Evolutionary conservation across 2,113 vertebrate genomes (phyloP).

Genomic region (Microtus richardsoni): DNA sequence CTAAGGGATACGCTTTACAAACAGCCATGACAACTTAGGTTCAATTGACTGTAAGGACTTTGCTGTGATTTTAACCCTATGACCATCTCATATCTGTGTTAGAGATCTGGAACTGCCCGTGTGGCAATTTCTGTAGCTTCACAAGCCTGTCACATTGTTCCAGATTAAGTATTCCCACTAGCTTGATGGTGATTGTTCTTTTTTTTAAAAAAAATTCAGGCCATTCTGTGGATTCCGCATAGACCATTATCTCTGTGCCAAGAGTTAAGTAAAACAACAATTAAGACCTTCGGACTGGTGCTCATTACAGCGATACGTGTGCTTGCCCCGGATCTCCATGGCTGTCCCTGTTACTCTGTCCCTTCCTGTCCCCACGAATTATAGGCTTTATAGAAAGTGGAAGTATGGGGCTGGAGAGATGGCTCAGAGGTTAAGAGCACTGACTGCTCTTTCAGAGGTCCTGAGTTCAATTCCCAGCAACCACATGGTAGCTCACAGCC

Average conservation of each 20-base stretch:
- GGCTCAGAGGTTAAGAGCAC: no score
- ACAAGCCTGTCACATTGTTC: constrained; percentile 13
- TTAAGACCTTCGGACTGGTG: no score
- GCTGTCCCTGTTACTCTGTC: background rate
- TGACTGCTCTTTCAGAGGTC: no score
- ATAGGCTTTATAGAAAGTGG: constrained; percentile 56
- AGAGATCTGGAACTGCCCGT: background rate
- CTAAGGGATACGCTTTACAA: constrained; percentile 28
- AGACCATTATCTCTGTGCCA: background rate
- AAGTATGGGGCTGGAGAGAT: background rate
- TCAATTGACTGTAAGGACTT: constrained; percentile 3
- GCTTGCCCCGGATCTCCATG: background rate
- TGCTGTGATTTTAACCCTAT: background rate
- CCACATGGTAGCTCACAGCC: no score
- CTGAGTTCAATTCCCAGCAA: no score
- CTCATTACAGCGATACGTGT: background rate
- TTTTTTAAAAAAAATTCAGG: background rate
- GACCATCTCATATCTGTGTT: background rate
- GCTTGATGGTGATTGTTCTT: background rate
- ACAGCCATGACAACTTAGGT: background rate
- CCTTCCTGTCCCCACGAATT: background rate
- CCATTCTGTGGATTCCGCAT: background rate
- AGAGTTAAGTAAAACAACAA: background rate
- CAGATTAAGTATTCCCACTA: background rate
- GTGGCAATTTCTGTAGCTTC: background rate